These are phyloP conservation scores for Babylonia areolata DNA, from an alignment of 1,140 invertebrate species.

Conservation along the genomic window DNA sequence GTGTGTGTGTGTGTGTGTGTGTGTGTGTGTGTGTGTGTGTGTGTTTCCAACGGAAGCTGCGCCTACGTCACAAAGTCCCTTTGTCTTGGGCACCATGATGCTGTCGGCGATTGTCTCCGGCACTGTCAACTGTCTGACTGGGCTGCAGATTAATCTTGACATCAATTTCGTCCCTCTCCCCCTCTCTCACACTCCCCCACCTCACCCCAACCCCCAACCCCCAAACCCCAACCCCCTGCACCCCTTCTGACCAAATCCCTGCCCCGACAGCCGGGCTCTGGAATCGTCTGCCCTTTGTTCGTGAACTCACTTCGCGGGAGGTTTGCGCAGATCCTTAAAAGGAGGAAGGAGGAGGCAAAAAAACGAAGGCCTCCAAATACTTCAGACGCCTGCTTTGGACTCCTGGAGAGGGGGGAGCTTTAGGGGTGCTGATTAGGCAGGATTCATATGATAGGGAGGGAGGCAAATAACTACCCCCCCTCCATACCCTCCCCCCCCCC, in stretches of 20 bases:
- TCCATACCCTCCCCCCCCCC: too few species aligned
- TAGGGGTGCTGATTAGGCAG: conserved; percentile 20
- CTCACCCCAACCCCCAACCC: not conserved
- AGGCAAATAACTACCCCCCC: conserved; percentile 23
- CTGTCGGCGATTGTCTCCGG: conserved; percentile 15
- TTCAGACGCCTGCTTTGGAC: not conserved
- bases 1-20: too few species aligned
- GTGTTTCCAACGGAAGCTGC: too few species aligned
- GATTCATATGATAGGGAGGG: conserved; percentile 41
- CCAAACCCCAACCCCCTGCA: not conserved
- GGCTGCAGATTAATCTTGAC: conserved; percentile 30
- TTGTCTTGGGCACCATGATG: conserved; percentile 13
- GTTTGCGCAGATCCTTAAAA: not conserved
- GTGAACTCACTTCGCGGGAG: conserved; percentile 22
- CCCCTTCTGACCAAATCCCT: not conserved
- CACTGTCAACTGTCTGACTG: conserved; percentile 19
- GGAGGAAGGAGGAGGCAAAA: not conserved
- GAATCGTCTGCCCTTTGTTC: conserved; percentile 31
- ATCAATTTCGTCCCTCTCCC: conserved; percentile 4
- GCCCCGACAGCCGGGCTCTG: conserved; percentile 2
- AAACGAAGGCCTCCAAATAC: conserved; percentile 33
- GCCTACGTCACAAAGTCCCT: not conserved
- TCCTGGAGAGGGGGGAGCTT: not conserved
- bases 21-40: too few species aligned
- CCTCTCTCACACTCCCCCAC: not conserved